A percentile compares a stretch with the other conserved stretches of the same genome.
Evolutionary conservation across 2,797 vertebrate genomes (phyloP).

Genomic region (Coccyzus lansbergi): DNA sequence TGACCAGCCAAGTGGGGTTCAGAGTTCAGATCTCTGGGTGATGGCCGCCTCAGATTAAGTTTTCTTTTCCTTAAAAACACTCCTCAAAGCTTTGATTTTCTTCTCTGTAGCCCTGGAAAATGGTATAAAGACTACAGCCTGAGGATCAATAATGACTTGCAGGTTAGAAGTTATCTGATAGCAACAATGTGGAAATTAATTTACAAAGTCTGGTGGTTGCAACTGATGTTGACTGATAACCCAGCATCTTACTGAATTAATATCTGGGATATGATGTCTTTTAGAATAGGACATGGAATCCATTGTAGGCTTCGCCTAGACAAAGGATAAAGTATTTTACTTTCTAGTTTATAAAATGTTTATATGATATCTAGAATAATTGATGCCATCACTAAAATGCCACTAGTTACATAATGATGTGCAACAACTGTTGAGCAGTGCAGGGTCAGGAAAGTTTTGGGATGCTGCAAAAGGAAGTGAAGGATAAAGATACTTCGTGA

Average conservation of each 20-base stretch:
- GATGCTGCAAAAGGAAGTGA: background rate
- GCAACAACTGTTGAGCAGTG: background rate
- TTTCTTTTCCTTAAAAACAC: background rate
- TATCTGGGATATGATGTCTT: background rate
- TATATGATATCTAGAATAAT: background rate
- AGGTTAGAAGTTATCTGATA: background rate
- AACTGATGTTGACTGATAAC: background rate
- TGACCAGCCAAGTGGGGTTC: background rate
- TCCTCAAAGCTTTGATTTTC: background rate
- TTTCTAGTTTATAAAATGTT: background rate
- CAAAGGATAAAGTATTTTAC: background rate
- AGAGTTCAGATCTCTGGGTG: slow-evolving; percentile 22
- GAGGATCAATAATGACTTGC: background rate
- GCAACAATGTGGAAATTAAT: background rate
- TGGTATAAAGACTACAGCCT: background rate
- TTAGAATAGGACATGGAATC: background rate
- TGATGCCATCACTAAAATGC: background rate
- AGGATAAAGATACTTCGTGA: background rate
- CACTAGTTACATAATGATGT: background rate
- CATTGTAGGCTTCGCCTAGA: background rate
- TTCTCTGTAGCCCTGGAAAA: background rate
- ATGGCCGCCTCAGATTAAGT: background rate
- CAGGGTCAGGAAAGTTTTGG: background rate
- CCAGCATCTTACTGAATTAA: background rate
- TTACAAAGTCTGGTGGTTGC: background rate